Conservation (phyloP, 2,888 invertebrate genomes). For the Yponomeuta malinellus region DNA sequence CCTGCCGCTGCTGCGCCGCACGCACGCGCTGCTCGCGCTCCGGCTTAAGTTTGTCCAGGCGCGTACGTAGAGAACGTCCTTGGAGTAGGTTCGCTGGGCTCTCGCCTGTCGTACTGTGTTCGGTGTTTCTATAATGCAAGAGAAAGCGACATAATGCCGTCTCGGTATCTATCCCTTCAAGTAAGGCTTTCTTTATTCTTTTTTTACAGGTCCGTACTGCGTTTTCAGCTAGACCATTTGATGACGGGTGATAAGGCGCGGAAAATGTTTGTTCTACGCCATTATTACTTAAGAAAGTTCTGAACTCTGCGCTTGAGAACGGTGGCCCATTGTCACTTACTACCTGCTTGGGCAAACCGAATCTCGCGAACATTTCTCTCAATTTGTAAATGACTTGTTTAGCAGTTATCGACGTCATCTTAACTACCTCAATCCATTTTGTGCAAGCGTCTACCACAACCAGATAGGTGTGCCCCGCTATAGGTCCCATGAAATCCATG, state of each 20-base stretch:
- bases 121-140: conserved; percentile 3
- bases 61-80: neutral
- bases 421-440: conserved; percentile 4
- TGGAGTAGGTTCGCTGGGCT: neutral
- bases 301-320: conserved; percentile 16
- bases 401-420: neutral
- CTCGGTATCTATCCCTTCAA: neutral
- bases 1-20: neutral
- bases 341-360: neutral
- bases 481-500: too few species aligned
- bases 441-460: neutral
- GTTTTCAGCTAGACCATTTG: conserved; percentile 18
- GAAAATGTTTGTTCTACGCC: conserved; percentile 15
- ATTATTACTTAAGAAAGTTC: conserved; percentile 4
- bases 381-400: too few species aligned
- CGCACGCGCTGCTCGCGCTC: conserved; percentile 5
- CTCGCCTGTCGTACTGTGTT: neutral
- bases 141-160: conserved; percentile 4
- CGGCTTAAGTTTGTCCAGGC: conserved; percentile 4
- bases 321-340: conserved; percentile 12
- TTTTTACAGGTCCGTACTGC: conserved; percentile 2
- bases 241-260: conserved; percentile 18
- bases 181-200: conserved; percentile 2
- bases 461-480: neutral
- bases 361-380: too few species aligned